Evolutionary conservation across 2,888 invertebrate species (phyloP), one percentile per base, ranked within the genome.

Genomic region (Tetheella fluctuosa): DNA sequence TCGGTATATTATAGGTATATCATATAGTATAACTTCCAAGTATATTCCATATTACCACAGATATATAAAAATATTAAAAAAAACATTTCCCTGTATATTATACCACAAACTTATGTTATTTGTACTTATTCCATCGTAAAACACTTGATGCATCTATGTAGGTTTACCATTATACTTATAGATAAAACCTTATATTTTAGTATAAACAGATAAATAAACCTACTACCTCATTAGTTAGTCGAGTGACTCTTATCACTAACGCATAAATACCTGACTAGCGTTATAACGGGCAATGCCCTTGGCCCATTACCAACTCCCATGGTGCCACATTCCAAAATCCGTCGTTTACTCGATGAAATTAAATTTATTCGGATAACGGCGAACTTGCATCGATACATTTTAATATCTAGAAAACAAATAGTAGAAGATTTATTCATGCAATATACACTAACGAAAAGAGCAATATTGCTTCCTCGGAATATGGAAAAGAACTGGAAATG

Each of bases 221-320:
- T 57, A 63, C 68, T 60, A 57, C 60, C 67, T 54, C 54, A 73
- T 71, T 74, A 73, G 73, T 74, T 70, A 77, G 69, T 73, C 68
- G 61, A 72, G 67, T 69, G 69, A 70, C 65, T 66, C 67, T 80
- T 80, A 79, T 80, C 79, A 69, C 34, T 17, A 48, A 65, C 71
- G 59, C 74, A 66, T 74, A 73, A 73, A 71, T 77, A 74, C 73
- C 74, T 75, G 70, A 69, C 67, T 71, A 63, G 69, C 72, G 66
- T 74, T 69, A 73, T 78, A 82, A 80, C 77, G 77, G 68, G 67
- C 78, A 76, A 75, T 81, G 83, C 77, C 81, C 83, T 81, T 79
- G 74, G 70, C 70, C 79, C 78, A 81, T 84, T 85, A 83, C 73
- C 68, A 67, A 64, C 62, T 73, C 62, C 67, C 63, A 66, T 59